Base-by-base conservation (phyloP, 2,113 vertebrate species). In the Tapirus terrestris region DNA sequence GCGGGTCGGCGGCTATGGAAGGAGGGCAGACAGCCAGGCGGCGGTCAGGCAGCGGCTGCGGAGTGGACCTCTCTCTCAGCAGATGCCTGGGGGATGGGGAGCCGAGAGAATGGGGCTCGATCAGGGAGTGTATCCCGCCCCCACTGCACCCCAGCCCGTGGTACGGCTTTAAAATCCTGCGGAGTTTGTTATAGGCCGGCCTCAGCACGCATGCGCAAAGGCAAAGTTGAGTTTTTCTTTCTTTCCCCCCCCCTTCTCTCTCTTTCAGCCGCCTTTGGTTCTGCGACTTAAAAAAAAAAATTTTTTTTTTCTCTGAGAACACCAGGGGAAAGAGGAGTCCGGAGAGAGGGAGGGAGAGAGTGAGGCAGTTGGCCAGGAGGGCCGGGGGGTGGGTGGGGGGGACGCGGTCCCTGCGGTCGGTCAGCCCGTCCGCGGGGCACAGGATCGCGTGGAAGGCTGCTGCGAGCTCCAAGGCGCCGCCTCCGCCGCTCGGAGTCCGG, bases 121-220 rank as follows among this genome's bases (percentile, higher is more conserved):
- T 73, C 48, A 33, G 65, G 84, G 77, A 76, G 70, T 51, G 95
- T 77, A 94, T 91, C 90, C 95, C 94, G 63, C 96, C 97, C 95
- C 23, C 77, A 36, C 33, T 5, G 95, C 97, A 97, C 97, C 98
- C 92, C 75, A 89, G 96, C 70, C 97, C 96, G 98, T 98, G 95
- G 95, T 98, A 97, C 97, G 96, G 98, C 98, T 99, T 98, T 98
- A 99, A 99, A 99, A 98, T 98, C 97, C 98, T 97, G 97, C 96
- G 89, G 98, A 80, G 97, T 45, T 98, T 98, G 98, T 98, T 97
- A 99, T 98, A 99, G 98, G 99, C 96, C 96, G 97, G 96, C 48
- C 88, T 76, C 67, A 94, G 12, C 23, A 99, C 99, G 99, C 99
- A 99, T 99, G 99, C 99, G 99, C 99, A 89, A 12, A 97, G 51